These are phyloP conservation scores for Thymallus thymallus DNA, from an alignment of 2,113 vertebrate species.

Conservation along the genomic window DNA sequence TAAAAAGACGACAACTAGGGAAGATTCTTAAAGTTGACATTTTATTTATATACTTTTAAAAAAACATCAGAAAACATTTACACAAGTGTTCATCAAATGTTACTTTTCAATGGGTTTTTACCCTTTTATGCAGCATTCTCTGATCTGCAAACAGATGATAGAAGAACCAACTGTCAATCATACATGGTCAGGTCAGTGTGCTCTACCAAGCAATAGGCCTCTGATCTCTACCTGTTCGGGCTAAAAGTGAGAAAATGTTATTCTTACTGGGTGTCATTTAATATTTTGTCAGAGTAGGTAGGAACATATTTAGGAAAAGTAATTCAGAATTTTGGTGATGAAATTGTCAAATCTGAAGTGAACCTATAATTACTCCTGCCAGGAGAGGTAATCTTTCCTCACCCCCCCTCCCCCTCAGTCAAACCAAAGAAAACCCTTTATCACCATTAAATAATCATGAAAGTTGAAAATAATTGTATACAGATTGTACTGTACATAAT, in stretches of 20 bases:
- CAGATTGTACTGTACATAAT: conserved; percentile 36
- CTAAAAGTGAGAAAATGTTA: not conserved
- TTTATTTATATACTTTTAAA: conserved; percentile 77
- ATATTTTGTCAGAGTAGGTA: not conserved
- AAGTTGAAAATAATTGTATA: not conserved
- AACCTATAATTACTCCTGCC: conserved; percentile 18
- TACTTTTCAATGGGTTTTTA: conserved; percentile 18
- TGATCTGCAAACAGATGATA: conserved; percentile 99
- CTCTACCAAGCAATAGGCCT: conserved; percentile 70
- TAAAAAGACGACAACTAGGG: conserved; percentile 68
- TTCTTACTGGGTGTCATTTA: conserved; percentile 21
- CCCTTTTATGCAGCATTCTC: conserved; percentile 80
- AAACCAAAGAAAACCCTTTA: not conserved
- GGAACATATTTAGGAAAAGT: not conserved
- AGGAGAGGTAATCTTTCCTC: too few relatives aligned
- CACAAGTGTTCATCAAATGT: conserved; percentile 65
- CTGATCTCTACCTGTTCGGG: conserved; percentile 22
- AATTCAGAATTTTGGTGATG: not conserved
- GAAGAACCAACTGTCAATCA: conserved; percentile 55
- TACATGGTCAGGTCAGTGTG: conserved; percentile 71
- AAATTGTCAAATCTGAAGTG: conserved; percentile 11
- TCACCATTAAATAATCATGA: not conserved
- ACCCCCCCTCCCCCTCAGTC: too few relatives aligned
- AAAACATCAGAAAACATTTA: conserved; percentile 77
- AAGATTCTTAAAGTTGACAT: conserved; percentile 67